These are phyloP conservation scores for Hyalella azteca DNA, from an alignment of 2,888 invertebrate species.

Conservation along the genomic window DNA sequence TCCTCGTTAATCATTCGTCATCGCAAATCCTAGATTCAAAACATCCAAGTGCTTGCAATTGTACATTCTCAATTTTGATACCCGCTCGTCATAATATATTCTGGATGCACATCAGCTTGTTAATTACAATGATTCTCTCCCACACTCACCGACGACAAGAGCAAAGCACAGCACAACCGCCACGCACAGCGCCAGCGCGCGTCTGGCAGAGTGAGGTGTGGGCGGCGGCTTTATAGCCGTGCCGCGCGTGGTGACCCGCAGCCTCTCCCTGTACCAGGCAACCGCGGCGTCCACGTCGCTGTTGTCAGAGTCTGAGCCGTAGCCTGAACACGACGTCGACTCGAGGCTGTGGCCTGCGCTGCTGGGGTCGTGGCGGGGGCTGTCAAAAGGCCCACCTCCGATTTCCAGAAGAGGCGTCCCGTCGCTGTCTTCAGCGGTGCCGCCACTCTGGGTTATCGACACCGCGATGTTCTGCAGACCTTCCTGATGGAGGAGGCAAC, in stretches of 20 bases:
- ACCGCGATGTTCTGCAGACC: constrained; percentile 14
- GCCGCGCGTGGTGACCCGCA: constrained; percentile 61
- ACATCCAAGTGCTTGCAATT: no score
- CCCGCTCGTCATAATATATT: no score
- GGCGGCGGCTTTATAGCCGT: constrained; percentile 23
- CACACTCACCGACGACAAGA: neutral
- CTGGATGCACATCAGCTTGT: no score
- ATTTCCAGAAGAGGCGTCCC: constrained; percentile 18
- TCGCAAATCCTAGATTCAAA: no score
- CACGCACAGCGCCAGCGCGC: constrained; percentile 36
- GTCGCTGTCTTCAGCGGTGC: constrained; percentile 8
- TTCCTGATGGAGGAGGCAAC: neutral
- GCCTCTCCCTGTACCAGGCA: constrained; percentile 75
- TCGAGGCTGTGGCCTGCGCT: constrained; percentile 22
- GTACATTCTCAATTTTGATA: no score
- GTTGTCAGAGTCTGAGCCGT: constrained; percentile 41
- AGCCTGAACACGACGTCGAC: constrained; percentile 15
- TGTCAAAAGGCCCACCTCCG: constrained; percentile 17
- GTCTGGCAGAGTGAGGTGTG: constrained; percentile 40
- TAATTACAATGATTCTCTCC: no score
- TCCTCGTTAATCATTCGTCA: no score
- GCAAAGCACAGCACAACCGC: constrained; percentile 2
- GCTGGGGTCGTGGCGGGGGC: constrained; percentile 18
- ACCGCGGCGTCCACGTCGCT: constrained; percentile 80
- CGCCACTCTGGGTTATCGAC: constrained; percentile 3